These are phyloP conservation scores for Manduca sexta DNA, from an alignment of 1,140 invertebrate genomes.

Conservation along the genomic window DNA sequence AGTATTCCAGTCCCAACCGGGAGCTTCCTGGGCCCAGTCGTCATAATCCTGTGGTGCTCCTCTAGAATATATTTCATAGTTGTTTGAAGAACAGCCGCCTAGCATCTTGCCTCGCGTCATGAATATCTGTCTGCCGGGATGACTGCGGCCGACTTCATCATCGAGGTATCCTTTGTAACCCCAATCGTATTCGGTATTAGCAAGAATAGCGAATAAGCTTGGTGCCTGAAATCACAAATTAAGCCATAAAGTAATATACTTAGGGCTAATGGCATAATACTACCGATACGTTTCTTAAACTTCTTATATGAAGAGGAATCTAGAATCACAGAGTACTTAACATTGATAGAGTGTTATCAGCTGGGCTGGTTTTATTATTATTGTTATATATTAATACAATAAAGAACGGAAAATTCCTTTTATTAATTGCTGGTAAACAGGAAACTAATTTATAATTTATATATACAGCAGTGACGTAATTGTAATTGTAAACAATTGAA, in stretches of 20 bases:
- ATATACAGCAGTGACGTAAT: too few species aligned
- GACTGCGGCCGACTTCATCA: slow-evolving; percentile 31
- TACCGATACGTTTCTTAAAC: too few species aligned
- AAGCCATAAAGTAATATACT: not conserved
- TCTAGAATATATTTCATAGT: slow-evolving; percentile 86
- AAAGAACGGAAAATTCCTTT: too few species aligned
- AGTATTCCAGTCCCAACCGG: slow-evolving; percentile 87
- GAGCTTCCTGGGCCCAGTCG: slow-evolving; percentile 75
- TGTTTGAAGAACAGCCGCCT: slow-evolving; percentile 83
- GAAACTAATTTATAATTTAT: too few species aligned
- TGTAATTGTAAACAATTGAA: too few species aligned
- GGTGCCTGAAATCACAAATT: slow-evolving; percentile 37
- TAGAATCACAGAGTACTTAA: too few species aligned
- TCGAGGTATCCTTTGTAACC: slow-evolving; percentile 39
- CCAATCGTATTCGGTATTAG: slow-evolving; percentile 50
- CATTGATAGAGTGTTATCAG: too few species aligned
- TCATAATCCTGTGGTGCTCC: slow-evolving; percentile 86
- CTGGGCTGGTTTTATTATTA: too few species aligned
- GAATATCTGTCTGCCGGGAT: slow-evolving; percentile 25
- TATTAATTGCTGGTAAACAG: too few species aligned
- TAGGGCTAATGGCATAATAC: too few species aligned
- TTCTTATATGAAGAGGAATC: too few species aligned
- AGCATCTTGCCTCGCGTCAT: slow-evolving; percentile 72
- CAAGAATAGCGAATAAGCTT: slow-evolving; percentile 36
- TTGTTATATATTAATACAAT: too few species aligned